Conservation (phyloP, 2,113 vertebrate species). For the Paracyprichromis sp. region DNA sequence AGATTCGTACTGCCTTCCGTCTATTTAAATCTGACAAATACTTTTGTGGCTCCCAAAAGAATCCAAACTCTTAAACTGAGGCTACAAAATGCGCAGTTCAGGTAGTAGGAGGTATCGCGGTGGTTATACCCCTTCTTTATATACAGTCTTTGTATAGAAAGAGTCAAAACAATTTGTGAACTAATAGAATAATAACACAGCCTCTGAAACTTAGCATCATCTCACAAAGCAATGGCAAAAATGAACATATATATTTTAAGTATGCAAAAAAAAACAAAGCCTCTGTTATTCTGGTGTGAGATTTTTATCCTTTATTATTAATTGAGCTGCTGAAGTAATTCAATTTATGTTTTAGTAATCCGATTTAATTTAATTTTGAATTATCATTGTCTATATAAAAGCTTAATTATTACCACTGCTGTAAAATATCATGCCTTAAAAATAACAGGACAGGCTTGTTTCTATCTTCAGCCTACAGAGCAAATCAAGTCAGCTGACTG, state of each 20-base stretch:
- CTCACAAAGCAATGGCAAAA: not conserved
- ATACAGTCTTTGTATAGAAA: not conserved
- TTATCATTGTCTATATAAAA: not conserved
- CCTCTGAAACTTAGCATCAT: not conserved
- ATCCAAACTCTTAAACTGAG: not conserved
- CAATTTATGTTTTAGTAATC: not conserved
- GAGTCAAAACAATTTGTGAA: not conserved
- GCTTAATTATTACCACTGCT: not conserved
- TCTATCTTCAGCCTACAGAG: not conserved
- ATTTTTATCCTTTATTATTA: not conserved
- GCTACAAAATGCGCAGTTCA: accelerated
- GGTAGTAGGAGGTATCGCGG: not conserved
- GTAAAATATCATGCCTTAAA: not conserved
- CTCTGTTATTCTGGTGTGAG: not conserved
- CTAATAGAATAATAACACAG: not conserved
- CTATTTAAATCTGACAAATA: not conserved
- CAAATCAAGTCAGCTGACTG: not conserved
- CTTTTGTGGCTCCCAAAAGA: not conserved
- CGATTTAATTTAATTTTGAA: accelerated
- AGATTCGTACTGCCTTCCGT: accelerated
- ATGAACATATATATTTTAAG: not conserved
- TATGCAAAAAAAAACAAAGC: not conserved
- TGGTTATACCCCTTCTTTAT: not conserved
- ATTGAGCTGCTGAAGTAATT: not conserved
- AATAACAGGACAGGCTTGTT: not conserved